Percentiles rank a stretch among this genome's conserved stretches.
phyloP scores from a whole-genome alignment of 2,888 invertebrate species.

The Tetrapedia diversipes region DNA sequence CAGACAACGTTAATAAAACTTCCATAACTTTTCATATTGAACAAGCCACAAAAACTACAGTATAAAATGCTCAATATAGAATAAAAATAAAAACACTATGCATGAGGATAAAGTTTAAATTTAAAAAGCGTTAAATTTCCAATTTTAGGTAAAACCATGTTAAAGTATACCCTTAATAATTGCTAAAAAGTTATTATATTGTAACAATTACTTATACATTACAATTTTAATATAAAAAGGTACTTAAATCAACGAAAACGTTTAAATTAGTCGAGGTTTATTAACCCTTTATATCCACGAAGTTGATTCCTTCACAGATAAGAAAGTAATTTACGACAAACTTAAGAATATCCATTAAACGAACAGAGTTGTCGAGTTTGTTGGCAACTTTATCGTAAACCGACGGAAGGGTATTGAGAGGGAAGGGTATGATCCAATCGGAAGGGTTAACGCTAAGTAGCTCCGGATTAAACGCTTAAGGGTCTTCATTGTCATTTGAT shows the following conservation, averaged over 20 bases:
- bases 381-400: conserved; percentile 46
- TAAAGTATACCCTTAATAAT: no score
- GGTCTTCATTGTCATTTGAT: conserved; percentile 67
- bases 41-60: conserved; percentile 1
- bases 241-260: not conserved
- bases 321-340: conserved; percentile 14
- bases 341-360: conserved; percentile 66
- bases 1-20: conserved; percentile 18
- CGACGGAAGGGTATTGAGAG: conserved; percentile 1
- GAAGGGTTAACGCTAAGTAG: conserved; percentile 60
- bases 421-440: conserved; percentile 37
- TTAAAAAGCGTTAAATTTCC: no score
- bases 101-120: no score
- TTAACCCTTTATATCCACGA: not conserved
- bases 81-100: no score
- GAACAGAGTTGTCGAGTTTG: conserved; percentile 68
- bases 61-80: not conserved
- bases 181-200: no score
- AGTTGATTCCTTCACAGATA: conserved; percentile 7
- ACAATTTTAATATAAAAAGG: no score
- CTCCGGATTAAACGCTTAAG: conserved; percentile 71
- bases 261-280: not conserved
- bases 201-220: no score
- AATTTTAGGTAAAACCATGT: no score
- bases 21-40: conserved; percentile 5